phyloP scores from a whole-genome alignment of 2,113 vertebrate genomes.

The Catagonus wagneri region DNA sequence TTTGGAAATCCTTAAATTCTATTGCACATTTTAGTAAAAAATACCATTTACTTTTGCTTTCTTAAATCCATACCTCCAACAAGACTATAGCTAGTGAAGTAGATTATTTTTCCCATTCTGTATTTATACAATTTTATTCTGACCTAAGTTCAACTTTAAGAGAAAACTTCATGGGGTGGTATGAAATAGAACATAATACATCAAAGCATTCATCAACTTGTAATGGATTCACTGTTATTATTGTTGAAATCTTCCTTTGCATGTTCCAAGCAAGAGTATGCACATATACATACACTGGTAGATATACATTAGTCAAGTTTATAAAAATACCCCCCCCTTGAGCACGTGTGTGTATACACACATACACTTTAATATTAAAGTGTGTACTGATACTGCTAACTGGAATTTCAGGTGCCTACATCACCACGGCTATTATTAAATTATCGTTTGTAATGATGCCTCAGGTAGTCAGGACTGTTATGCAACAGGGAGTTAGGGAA shows the following conservation, averaged over 20 bases:
- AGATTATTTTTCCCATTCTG: conserved; percentile 48
- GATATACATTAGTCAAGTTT: conserved; percentile 9
- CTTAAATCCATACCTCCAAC: not conserved
- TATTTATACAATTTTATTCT: conserved; percentile 45
- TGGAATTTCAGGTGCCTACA: conserved; percentile 80
- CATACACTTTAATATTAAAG: not conserved
- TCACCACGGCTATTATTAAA: conserved; percentile 84
- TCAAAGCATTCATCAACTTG: conserved; percentile 65
- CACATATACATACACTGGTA: not conserved
- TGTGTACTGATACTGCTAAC: conserved; percentile 35
- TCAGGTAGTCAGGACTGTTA: conserved; percentile 82
- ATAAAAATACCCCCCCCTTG: not conserved
- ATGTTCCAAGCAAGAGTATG: not conserved
- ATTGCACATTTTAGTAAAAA: conserved; percentile 41
- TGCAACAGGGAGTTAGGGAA: conserved; percentile 82
- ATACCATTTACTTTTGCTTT: conserved; percentile 55
- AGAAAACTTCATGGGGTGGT: conserved; percentile 54
- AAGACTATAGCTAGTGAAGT: conserved; percentile 14
- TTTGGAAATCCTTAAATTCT: conserved; percentile 47
- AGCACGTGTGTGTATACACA: too few species aligned
- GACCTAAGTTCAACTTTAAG: conserved; percentile 57
- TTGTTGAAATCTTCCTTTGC: conserved; percentile 22
- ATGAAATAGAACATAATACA: conserved; percentile 68
- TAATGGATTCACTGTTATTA: conserved; percentile 37
- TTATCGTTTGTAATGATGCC: conserved; percentile 84